Evolutionary conservation across 2,113 vertebrate species (phyloP).

Genomic region (Blennius ocellaris): DNA sequence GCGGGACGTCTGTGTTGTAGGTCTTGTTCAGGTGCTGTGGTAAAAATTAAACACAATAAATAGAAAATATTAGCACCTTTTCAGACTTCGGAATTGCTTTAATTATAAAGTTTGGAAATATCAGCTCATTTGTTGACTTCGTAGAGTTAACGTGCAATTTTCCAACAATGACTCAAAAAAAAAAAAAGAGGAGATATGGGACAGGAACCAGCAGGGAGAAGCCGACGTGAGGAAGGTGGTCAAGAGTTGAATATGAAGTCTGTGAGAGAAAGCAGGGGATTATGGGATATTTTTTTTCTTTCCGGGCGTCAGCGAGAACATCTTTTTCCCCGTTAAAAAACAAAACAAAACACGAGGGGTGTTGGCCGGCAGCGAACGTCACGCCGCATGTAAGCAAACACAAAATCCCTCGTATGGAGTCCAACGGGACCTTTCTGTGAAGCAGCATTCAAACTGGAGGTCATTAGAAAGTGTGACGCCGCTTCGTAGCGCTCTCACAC

Average conservation of each 20-base stretch:
- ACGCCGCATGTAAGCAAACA: background rate
- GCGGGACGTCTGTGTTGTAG: constrained; percentile 93
- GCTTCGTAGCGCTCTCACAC: no score
- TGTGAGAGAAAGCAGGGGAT: background rate
- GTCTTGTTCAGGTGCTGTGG: constrained; percentile 94
- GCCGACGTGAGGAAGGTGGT: background rate
- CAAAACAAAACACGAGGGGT: background rate
- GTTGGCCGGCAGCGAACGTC: background rate
- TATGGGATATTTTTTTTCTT: background rate
- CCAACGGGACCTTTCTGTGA: no score
- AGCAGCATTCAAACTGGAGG: no score
- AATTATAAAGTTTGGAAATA: no score
- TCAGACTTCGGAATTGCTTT: no score
- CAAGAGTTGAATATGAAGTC: constrained; percentile 12
- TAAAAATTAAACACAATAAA: background rate
- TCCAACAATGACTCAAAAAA: constrained; percentile 7
- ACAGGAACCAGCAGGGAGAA: background rate
- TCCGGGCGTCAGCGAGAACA: background rate
- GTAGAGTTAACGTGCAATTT: background rate
- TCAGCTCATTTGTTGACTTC: no score
- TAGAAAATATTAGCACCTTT: background rate
- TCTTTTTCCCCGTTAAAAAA: background rate
- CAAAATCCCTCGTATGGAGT: background rate
- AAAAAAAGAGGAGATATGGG: background rate
- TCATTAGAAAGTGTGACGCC: no score